Percentiles rank a stretch among this genome's conserved stretches.
These are phyloP conservation scores for Apodemia hepburni DNA, from an alignment of 2,888 invertebrate genomes.

Conservation along the genomic window DNA sequence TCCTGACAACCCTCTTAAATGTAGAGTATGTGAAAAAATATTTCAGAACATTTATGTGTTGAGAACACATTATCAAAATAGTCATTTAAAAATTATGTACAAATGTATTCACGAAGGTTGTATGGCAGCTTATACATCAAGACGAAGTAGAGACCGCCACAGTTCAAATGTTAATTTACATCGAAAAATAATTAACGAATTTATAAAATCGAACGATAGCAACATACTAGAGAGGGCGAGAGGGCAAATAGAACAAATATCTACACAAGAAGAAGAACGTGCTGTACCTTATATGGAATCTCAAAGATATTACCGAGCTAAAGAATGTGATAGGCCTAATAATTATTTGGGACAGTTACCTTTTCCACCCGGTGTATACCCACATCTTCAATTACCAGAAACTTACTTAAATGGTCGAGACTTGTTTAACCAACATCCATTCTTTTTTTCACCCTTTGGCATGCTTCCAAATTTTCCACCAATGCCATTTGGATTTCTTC, in stretches of 20 bases:
- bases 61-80: conserved; percentile 97
- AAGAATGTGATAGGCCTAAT: conserved; percentile 59
- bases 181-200: conserved; percentile 88
- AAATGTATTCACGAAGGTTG: conserved; percentile 97
- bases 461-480: conserved; percentile 73
- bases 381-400: conserved; percentile 59
- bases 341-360: conserved; percentile 44
- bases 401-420: conserved; percentile 62
- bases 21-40: conserved; percentile 94
- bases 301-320: conserved; percentile 60
- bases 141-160: conserved; percentile 94
- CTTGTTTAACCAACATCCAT: conserved; percentile 67
- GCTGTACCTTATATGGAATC: conserved; percentile 80
- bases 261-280: conserved; percentile 87
- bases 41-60: conserved; percentile 96
- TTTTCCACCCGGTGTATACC: conserved; percentile 56
- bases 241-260: conserved; percentile 89
- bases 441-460: conserved; percentile 70
- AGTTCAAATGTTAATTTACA: conserved; percentile 95
- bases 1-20: conserved; percentile 94
- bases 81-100: conserved; percentile 97
- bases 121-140: conserved; percentile 96
- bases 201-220: conserved; percentile 53
- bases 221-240: conserved; percentile 78
- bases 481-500: conserved; percentile 63